Base-by-base conservation (phyloP, 2,797 vertebrate species). In the Amblyopsis hoosieri region DNA sequence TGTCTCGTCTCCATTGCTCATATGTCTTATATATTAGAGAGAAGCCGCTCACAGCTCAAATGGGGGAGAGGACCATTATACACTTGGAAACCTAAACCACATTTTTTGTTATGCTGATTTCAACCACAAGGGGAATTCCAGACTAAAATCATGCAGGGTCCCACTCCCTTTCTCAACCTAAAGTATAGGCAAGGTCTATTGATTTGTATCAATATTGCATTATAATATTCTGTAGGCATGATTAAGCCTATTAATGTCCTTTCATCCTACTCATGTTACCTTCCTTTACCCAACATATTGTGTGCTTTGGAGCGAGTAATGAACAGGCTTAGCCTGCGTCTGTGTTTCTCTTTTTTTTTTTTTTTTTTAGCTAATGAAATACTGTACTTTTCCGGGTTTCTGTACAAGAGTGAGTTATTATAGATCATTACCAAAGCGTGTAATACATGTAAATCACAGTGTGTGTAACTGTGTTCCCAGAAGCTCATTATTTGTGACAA, bases 401-500 rank as follows among this genome's bases (percentile, higher is more conserved):
- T 69, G 76, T 76, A 64, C 57, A 74, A 74, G 70, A 74, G 67
- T 71, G 75, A 77, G 72, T 86, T 81, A 80, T 86, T 82, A 82
- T 82, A 69, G 78, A 83, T 83, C 80, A 82, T 77, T 81, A 72
- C 74, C 80, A 87, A 84, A 88, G 87, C 75, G 75, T 88, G 80
- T 86, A 85, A 87, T 85, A 80, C 83, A 89, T 90, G 85, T 86
- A 87, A 88, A 90, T 87, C 85, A 85, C 56, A 37, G 64, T 70
- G 77, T 89, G 73, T 85, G 78, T 81, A 80, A 85, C 78, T 69
- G 60, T 69, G 71, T 79, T 69, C 81, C 79, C 72, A 64, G 74
- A 83, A 87, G 82, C 80, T 87, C 84, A 86, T 85, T 88, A 87
- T 86, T 88, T 85, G 80, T 84, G 82, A 87, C 79, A 84, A 81